Evolutionary conservation across 2,113 vertebrate genomes (phyloP), one percentile per base, ranked within the genome.

Genomic region (Okapia johnstoni): DNA sequence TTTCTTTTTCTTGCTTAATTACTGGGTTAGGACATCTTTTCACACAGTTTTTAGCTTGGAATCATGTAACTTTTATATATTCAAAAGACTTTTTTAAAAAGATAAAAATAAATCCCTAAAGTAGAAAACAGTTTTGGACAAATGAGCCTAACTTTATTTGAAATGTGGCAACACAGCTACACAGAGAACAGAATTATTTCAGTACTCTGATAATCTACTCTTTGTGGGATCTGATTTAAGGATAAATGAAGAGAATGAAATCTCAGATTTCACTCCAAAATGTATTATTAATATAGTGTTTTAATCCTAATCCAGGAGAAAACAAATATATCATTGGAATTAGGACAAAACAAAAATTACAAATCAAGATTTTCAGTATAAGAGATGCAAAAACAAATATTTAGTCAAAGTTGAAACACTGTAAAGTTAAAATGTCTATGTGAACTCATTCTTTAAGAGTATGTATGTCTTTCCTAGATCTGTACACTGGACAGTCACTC

Each of bases 41-140:
- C 8, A 13, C 63, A 57, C 25, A 77, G n/a, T 54, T 84, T 96
- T 94, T 93, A 88, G 17, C 40, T 40, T 52, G 63, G 33, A 33
- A 60, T 79, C 54, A 46, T 66, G 50, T 73, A 63, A 84, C 73
- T 88, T 88, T 93, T 87, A 80, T 23, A 63, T 80, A 85, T 80
- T 84, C 58, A 85, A 86, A 88, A 66, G 48, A 19, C 48, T 94
- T 90, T 80, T 80, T 80, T 9, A 96, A 88, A 63, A 43, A 70
- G 73, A 87, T 21, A 95, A 93, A 96, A 97, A 85, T 91, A 93
- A 91, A 92, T 77, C 91, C 54, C 48, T 43, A 83, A 93, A 96
- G 85, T 86, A 70, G 87, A 92, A 97, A 96, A 88, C 79, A 94
- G 91, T 93, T 90, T 85, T 60, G 16, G 77, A 81, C 77, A 85